Evolutionary conservation across 35 echinoderm and acorn worm genomes (phyloP), one percentile per base, ranked within the genome.

Genomic region (Heliocidaris erythrogramma): DNA sequence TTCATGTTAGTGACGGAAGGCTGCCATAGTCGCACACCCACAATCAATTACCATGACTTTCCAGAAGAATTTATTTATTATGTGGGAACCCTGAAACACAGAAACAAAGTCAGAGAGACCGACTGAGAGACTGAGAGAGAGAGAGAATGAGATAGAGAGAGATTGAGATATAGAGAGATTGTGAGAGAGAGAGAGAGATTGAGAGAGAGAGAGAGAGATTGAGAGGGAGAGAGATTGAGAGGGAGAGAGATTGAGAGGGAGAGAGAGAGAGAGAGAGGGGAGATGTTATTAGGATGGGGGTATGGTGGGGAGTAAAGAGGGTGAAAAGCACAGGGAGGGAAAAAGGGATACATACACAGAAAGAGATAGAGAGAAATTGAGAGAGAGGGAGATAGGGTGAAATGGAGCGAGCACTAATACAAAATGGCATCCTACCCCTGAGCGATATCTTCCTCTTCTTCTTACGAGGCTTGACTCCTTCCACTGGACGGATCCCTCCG

Each of bases 391-490:
- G 12, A 13, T 0, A 52, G 49, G 12, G 49, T 10, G 49, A 52
- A 8, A 52, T 10, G 7, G 59, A 24, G 60, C 1, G 7, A 86
- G 35, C n/a, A 21, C 10, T 49, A 52, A 84, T 49, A 48, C 35
- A 29, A 94, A 84, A 24, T 49, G 30, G 48, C 49, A 69, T 60
- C 90, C 92, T 94, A 98, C 96, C 96, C 94, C 86, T 92, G 49
- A 96, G 94, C 60, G 94, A 91, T 92, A 96, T 96, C 85, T 94
- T 98, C 53, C 95, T 84, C 92, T 94, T 95, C 94, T 97, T 99
- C 93, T 89, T 97, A 30, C 84, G 94, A 29, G 96, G 97, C 30
- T 96, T 96, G 60, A 97, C 88, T n/a, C 97, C 98, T 30, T 95
- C 93, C 56, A 99, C 98, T 0, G 98, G 98, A 78, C 94, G 88